Evolutionary conservation across 1,140 invertebrate genomes (phyloP).

Genomic region (Notospermus geniculatus): DNA sequence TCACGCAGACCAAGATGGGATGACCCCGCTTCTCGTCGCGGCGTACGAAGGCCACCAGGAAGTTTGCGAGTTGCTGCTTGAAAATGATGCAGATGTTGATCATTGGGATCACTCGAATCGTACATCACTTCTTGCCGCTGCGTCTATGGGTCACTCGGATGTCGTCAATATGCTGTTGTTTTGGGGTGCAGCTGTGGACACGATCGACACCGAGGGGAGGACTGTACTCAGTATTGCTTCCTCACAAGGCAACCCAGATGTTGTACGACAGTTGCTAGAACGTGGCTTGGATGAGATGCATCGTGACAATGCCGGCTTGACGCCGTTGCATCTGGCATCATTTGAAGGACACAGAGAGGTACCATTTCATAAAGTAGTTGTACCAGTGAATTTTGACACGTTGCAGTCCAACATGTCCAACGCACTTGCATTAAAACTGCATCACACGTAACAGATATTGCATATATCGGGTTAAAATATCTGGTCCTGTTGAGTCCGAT

Average conservation of each 20-base stretch:
- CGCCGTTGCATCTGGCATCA: slow-evolving; percentile 85
- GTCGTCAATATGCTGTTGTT: slow-evolving; percentile 79
- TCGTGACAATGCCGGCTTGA: slow-evolving; percentile 77
- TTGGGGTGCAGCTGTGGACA: slow-evolving; percentile 86
- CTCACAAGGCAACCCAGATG: slow-evolving; percentile 77
- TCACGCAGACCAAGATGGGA: slow-evolving; percentile 88
- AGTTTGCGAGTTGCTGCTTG: slow-evolving; percentile 79
- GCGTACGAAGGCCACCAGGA: slow-evolving; percentile 64
- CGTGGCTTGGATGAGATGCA: slow-evolving; percentile 70
- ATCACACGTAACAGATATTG: no score
- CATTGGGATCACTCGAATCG: slow-evolving; percentile 75
- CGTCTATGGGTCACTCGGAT: slow-evolving; percentile 79
- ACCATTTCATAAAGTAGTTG: no score
- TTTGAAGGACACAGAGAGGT: slow-evolving; percentile 91
- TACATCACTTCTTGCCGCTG: slow-evolving; percentile 75
- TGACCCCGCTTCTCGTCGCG: slow-evolving; percentile 87
- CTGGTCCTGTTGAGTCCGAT: no score
- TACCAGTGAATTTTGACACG: no score
- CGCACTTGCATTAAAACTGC: no score
- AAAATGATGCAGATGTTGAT: slow-evolving; percentile 84
- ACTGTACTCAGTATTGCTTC: slow-evolving; percentile 78
- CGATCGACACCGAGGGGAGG: slow-evolving; percentile 85
- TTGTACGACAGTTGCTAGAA: slow-evolving; percentile 84
- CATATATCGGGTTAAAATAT: no score
- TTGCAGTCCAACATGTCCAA: no score